phyloP scores from a whole-genome alignment of 1,140 invertebrate genomes.

The Drosophila ohnishii region DNA sequence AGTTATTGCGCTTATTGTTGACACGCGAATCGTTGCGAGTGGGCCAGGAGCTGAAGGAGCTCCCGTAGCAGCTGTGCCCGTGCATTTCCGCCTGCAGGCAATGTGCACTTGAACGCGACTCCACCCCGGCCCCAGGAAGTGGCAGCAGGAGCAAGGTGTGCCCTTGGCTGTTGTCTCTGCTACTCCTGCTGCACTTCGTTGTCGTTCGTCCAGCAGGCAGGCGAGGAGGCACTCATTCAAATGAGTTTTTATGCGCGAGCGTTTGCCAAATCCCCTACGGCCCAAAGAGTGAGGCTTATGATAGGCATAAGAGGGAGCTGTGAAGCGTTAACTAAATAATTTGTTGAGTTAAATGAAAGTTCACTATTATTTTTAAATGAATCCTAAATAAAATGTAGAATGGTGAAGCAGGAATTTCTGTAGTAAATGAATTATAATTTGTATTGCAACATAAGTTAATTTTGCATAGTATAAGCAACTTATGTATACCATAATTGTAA shows the following conservation, averaged over 20 bases:
- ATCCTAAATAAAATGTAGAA: background rate
- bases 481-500: background rate
- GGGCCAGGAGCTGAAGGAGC: constrained; percentile 26
- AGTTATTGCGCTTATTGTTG: constrained; percentile 81
- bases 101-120: constrained; percentile 66
- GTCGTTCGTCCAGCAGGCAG: constrained; percentile 57
- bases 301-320: background rate
- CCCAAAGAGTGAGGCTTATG: constrained; percentile 19
- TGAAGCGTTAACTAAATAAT: background rate
- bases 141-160: constrained; percentile 9
- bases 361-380: background rate
- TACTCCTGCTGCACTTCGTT: constrained; percentile 43
- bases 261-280: constrained; percentile 58
- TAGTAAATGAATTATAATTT: background rate
- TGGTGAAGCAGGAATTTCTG: background rate
- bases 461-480: background rate
- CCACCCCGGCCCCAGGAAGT: constrained; percentile 2
- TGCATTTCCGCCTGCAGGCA: constrained; percentile 59
- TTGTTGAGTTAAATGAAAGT: no score
- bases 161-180: constrained; percentile 54
- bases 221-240: constrained; percentile 70
- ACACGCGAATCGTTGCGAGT: constrained; percentile 68
- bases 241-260: constrained; percentile 75
- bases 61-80: constrained; percentile 60
- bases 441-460: background rate